Evolutionary conservation across 2,888 invertebrate genomes (phyloP), one percentile per base, ranked within the genome.

Genomic region (Prenolepis imparis): DNA sequence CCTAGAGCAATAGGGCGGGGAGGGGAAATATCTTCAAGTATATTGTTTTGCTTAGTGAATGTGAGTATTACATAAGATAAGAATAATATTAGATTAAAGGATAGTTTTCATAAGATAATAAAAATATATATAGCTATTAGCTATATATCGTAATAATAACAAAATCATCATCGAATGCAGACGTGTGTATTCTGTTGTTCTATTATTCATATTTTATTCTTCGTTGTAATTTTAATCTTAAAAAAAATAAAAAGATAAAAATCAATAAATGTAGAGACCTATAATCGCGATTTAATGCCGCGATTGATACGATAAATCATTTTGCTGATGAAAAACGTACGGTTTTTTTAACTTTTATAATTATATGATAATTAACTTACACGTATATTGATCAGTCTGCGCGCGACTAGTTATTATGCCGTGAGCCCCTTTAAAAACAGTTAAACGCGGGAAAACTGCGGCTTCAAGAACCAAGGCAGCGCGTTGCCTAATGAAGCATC

Each of bases 401-500:
- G 18, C 70, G 24, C 52, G 24, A 24, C 8, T 36, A 41, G 44
- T 78, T 44, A 80, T 80, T 80, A 80, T 48, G 44, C 44, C n/a
- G 44, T 44, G 41, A 44, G 78, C 44, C 70, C 70, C 78, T 80
- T 80, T 80, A 80, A 80, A 80, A 80, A 80, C 68, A 57, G 57
- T 32, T 68, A 78, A 78, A 80, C 70, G 41, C 21, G 32, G 12
- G 18, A 67, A 67, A 41, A 67, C 67, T 52, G 68, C 59, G 44
- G 78, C 59, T 59, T 48, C 36, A 70, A 70, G 78, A 80, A 74
- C 77, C 86, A 74, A 89, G 88, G 82, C 91, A 90, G 91, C 89
- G 91, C 89, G 91, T 91, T 89, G 90, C 87, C 90, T 93, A 93
- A 94, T 91, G 92, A 93, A 93, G 91, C 92, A 93, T 94, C 93